These are phyloP conservation scores for Drosophila longiperda DNA, from an alignment of 2,888 invertebrate species.

Conservation along the genomic window DNA sequence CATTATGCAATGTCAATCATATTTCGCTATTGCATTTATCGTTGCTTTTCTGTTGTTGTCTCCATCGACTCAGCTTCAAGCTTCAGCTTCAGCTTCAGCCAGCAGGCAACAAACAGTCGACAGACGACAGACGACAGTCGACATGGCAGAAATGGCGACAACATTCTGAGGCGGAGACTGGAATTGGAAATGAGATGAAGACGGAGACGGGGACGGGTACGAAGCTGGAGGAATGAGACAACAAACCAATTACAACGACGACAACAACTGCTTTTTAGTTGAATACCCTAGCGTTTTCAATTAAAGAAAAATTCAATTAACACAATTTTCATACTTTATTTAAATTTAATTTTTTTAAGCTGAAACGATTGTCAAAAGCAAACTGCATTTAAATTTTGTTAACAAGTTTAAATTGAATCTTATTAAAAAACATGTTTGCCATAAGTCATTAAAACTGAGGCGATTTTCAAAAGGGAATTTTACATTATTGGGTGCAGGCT, in stretches of 20 bases:
- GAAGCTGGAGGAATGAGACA: slow-evolving; percentile 20
- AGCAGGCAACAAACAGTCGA: slow-evolving; percentile 25
- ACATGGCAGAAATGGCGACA: slow-evolving; percentile 47
- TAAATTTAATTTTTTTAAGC: neutral
- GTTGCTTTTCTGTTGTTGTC: slow-evolving; percentile 40
- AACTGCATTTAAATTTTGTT: neutral
- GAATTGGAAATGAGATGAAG: slow-evolving; percentile 5
- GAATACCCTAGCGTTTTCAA: neutral
- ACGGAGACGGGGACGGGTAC: neutral
- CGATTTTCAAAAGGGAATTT: neutral
- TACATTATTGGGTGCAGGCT: accelerated
- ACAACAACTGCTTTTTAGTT: neutral
- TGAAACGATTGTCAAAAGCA: neutral
- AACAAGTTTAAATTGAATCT: neutral
- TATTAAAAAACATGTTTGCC: neutral
- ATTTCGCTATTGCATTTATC: slow-evolving; percentile 65
- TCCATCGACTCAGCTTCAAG: slow-evolving; percentile 29
- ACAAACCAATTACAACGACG: neutral
- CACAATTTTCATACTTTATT: neutral
- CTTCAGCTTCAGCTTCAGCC: slow-evolving; percentile 3
- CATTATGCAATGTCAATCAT: slow-evolving; percentile 75
- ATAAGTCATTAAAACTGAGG: neutral
- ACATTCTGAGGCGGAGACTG: slow-evolving; percentile 42
- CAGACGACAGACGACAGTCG: slow-evolving; percentile 42
- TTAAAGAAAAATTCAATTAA: neutral